Evolutionary conservation across 2,888 invertebrate species (phyloP), one percentile per base, ranked within the genome.

Genomic region (Zygothrica quintamaculata): DNA sequence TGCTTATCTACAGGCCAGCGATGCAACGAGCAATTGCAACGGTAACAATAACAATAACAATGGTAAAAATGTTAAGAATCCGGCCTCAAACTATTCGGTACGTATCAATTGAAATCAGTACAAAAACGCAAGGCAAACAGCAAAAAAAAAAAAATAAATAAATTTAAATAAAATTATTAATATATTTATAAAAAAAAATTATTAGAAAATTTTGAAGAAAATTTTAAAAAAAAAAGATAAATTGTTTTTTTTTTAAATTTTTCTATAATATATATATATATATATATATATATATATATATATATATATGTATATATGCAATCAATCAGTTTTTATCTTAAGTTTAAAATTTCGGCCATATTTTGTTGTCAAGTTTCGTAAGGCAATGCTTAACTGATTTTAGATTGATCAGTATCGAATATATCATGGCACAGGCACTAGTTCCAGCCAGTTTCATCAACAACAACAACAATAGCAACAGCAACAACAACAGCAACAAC

Each of bases 391-490:
- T 61, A 86, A 90, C 91, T 91, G 91, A 90, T 91, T 91, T 90
- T 86, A 84, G 82, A 91, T 91, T 91, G 91, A 91, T 91, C 91
- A 91, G 91, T 90, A 91, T 91, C 91, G 91, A 90, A 91, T 90
- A 89, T 74, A 55, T 18, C 57, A 59, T 51, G 69, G 73, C 72
- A 51, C 65, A 47, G 36, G 36, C 39, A 15, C 43, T 22, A 22
- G 34, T 48, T 40, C 26, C 48, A 64, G 8, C 64, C 47, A 29
- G n/a, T 37, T 51, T 22, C 50, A 57, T 29, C 42, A n/a, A 34
- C 36, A 58, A 18, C 25, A 22, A 25, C 16, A 29, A 5, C 36
- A 9, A 50, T 25, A 25, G 13, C n/a, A 29, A 39, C 62, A 34
- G 6, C 40, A 47, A 25, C 3, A 11, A 25, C 33, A 26, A 18